phyloP scores from a whole-genome alignment of 2,797 vertebrate genomes.

The Anableps anableps region DNA sequence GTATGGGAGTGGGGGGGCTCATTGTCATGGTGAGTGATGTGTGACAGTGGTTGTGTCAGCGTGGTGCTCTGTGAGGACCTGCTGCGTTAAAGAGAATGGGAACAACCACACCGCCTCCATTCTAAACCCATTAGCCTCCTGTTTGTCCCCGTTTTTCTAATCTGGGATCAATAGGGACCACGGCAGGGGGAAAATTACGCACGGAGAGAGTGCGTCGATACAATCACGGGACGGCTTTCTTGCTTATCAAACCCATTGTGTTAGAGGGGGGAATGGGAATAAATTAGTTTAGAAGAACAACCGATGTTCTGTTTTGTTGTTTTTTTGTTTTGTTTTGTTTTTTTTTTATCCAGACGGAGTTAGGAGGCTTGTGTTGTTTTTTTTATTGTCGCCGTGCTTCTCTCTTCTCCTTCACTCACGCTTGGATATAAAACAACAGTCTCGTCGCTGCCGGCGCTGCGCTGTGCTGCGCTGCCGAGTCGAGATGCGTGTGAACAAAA shows the following conservation, averaged over 20 bases:
- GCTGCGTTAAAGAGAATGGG: constrained; percentile 31
- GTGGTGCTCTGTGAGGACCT: constrained; percentile 33
- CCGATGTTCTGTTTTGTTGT: constrained; percentile 47
- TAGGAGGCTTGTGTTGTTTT: constrained; percentile 37
- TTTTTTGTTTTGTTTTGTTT: no score
- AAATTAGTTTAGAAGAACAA: constrained; percentile 16
- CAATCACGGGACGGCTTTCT: constrained; percentile 43
- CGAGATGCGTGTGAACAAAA: constrained; percentile 79
- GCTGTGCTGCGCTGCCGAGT: constrained; percentile 48
- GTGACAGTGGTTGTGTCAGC: constrained; percentile 59
- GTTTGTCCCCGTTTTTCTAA: constrained; percentile 60
- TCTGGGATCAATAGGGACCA: constrained; percentile 61
- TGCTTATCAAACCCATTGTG: constrained; percentile 35
- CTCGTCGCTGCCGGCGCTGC: constrained; percentile 63
- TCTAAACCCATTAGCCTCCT: constrained; percentile 71
- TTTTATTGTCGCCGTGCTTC: not conserved
- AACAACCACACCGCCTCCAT: constrained; percentile 48
- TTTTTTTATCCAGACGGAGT: constrained; percentile 47
- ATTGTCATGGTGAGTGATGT: constrained; percentile 62
- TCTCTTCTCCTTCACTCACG: constrained; percentile 18
- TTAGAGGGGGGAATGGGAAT: not conserved
- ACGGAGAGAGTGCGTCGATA: constrained; percentile 49
- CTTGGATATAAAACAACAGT: constrained; percentile 68
- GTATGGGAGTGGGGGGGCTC: constrained; percentile 16
- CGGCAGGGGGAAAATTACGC: constrained; percentile 46